Evolutionary conservation across 2,113 vertebrate species (phyloP), one percentile per base, ranked within the genome.

Genomic region (Vidua chalybeata): DNA sequence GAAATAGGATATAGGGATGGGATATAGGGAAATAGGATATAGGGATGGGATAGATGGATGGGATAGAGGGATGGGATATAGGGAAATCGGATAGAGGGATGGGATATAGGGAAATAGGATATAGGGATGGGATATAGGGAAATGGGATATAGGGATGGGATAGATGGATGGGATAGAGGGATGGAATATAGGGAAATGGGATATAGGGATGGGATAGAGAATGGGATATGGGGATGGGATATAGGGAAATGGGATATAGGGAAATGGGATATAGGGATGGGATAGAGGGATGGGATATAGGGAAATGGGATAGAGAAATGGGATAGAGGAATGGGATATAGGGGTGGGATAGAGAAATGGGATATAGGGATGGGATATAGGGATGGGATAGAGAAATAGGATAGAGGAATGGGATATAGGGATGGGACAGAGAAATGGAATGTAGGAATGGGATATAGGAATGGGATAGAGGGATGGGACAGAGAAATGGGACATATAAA

Each of bases 231-330:
- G 35, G 19, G 24, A 5, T 18, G 35, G 35, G 33, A 18, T 59
- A 15, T 8, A 6, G 56, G 46, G 46, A n/a, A 48, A 28, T 10
- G 48, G 48, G 48, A 48, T 48, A 23, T 2, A 48, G 31, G 6
- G 2, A 30, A 4, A 49, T 19, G 19, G 26, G 49, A 21, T 0
- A 22, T 18, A 2, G 4, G 11, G 11, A 16, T 63, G 39, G 19
- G 62, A 22, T 31, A 17, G 14, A 30, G 19, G 1, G 15, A 1
- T 54, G 37, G 12, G 22, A 24, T 22, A 28, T 3, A 30, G 35
- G 35, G 35, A 35, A n/a, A n/a, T n/a, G n/a, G n/a, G n/a, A n/a
- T n/a, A n/a, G n/a, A n/a, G n/a, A n/a, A n/a, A n/a, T n/a, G n/a
- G n/a, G 35, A 35, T 35, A 35, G 35, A 35, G 7, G 3, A 3